Percentiles rank a stretch among this genome's conserved stretches.
phyloP scores from a whole-genome alignment of 2,113 vertebrate species.

The Cnemophilus loriae region DNA sequence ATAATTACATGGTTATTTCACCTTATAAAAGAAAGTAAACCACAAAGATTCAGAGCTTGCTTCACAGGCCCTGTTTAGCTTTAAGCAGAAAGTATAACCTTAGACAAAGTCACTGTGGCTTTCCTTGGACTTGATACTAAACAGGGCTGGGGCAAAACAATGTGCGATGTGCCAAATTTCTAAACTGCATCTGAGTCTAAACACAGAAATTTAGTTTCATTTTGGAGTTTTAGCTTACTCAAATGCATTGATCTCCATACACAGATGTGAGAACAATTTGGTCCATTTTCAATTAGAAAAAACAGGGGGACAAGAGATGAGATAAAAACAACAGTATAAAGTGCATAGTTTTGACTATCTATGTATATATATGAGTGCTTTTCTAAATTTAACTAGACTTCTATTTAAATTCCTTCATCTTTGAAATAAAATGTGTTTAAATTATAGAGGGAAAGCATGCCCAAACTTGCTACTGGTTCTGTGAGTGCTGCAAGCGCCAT shows the following conservation, averaged over 20 bases:
- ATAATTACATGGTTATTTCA: conserved; percentile 21
- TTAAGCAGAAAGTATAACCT: background rate
- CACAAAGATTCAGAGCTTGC: background rate
- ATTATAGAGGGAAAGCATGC: background rate
- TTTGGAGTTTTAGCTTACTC: background rate
- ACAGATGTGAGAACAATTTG: background rate
- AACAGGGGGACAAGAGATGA: background rate
- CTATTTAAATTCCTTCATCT: background rate
- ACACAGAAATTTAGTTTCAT: background rate
- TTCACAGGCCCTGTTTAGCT: background rate
- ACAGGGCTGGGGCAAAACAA: background rate
- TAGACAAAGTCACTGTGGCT: background rate
- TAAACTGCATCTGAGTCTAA: background rate
- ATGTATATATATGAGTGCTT: background rate
- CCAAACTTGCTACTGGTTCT: background rate
- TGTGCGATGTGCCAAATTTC: background rate
- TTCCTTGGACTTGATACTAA: background rate
- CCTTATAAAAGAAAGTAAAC: conserved; percentile 11
- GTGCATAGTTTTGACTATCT: background rate
- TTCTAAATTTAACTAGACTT: background rate
- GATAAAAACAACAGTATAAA: background rate
- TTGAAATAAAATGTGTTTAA: background rate
- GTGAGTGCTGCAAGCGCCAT: background rate
- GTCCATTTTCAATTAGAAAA: background rate
- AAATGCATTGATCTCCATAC: background rate